These are phyloP conservation scores for Corella eumyota DNA, from an alignment of 23 tunicate genomes.

Conservation along the genomic window DNA sequence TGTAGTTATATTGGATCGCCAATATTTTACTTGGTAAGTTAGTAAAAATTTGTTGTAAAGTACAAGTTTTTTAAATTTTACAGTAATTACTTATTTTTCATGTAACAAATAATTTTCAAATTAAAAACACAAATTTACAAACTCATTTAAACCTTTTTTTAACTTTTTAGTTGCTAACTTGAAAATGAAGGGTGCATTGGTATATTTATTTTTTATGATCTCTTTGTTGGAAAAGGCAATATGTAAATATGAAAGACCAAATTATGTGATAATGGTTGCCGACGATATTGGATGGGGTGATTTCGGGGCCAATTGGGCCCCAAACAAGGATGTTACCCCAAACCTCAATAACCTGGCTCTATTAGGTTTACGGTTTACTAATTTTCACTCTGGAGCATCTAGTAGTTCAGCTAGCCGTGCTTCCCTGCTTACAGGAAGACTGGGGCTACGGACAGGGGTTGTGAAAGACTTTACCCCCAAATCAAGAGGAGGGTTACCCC, in stretches of 20 bases:
- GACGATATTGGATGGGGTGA: conserved; percentile 96
- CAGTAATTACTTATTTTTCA: too few relatives aligned
- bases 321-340: conserved; percentile 54
- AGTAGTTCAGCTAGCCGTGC: conserved; percentile 67
- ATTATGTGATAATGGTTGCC: conserved; percentile 65
- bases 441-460: conserved; percentile 65
- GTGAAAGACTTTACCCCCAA: conserved; percentile 35
- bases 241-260: conserved; percentile 26
- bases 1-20: too few relatives aligned
- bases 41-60: too few relatives aligned
- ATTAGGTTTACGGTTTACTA: conserved; percentile 64
- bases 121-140: too few relatives aligned
- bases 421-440: conserved; percentile 68
- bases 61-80: too few relatives aligned
- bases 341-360: conserved; percentile 59
- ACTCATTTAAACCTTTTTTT: too few relatives aligned
- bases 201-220: too few relatives aligned
- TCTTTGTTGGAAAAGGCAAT: too few relatives aligned
- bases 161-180: too few relatives aligned
- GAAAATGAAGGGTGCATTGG: too few relatives aligned
- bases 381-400: conserved; percentile 81
- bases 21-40: too few relatives aligned
- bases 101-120: too few relatives aligned
- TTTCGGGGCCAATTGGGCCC: conserved; percentile 74
- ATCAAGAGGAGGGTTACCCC: conserved; percentile 48